phyloP scores from a whole-genome alignment of 1,140 invertebrate genomes.

The Pogonomyrmex barbatus region DNA sequence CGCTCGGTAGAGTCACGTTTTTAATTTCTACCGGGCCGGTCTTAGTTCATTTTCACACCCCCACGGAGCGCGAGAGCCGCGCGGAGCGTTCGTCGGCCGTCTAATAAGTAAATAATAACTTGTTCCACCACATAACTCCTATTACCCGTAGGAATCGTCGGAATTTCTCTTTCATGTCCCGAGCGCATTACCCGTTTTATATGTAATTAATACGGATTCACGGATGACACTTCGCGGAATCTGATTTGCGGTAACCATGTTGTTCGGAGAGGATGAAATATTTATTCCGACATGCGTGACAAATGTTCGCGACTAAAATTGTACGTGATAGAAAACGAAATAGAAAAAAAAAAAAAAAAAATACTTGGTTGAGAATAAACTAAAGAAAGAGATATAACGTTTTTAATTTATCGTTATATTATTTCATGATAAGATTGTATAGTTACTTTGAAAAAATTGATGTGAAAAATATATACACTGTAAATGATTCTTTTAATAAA shows the following conservation, averaged over 20 bases:
- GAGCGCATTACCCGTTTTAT: not conserved
- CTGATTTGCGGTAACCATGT: conserved; percentile 45
- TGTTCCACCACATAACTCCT: conserved; percentile 75
- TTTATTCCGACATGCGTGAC: not conserved
- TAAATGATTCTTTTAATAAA: not conserved
- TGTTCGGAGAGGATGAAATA: too few species aligned
- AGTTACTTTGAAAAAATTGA: not conserved
- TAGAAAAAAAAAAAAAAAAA: not conserved
- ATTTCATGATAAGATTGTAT: not conserved
- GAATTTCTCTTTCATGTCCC: conserved; percentile 32
- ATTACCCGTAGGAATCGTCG: conserved; percentile 32
- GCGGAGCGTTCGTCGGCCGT: conserved; percentile 55
- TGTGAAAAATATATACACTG: too few species aligned
- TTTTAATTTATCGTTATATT: not conserved
- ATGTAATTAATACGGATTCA: conserved; percentile 74
- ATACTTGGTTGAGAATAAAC: too few species aligned
- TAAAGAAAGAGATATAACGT: too few species aligned
- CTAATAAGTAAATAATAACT: conserved; percentile 81
- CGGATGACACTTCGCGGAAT: conserved; percentile 24
- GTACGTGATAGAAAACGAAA: not conserved
- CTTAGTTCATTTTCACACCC: conserved; percentile 81
- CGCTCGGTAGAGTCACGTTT: conserved; percentile 79
- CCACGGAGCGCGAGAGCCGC: conserved; percentile 40
- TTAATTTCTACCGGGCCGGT: conserved; percentile 78
- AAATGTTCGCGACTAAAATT: not conserved